These are phyloP conservation scores for Yponomeuta evonymella DNA, from an alignment of 2,888 invertebrate species.

Conservation along the genomic window DNA sequence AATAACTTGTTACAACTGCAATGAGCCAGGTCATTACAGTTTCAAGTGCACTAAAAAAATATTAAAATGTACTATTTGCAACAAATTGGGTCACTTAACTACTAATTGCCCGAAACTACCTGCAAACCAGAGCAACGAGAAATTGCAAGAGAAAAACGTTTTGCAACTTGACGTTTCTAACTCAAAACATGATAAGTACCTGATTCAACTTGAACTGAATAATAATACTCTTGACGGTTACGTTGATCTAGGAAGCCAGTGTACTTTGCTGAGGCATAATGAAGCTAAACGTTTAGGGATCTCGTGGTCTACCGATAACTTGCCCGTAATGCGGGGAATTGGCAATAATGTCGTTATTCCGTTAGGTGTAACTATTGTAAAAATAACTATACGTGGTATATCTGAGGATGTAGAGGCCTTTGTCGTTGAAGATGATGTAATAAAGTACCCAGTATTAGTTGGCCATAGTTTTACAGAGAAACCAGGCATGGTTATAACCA, in stretches of 20 bases:
- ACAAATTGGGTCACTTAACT: not conserved
- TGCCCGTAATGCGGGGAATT: slow-evolving; percentile 22
- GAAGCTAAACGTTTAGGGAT: not conserved
- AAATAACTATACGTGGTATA: slow-evolving; percentile 24
- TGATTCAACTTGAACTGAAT: not conserved
- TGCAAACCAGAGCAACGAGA: not conserved
- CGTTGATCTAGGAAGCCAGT: slow-evolving; percentile 7
- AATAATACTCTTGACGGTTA: not conserved
- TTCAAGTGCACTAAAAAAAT: not conserved
- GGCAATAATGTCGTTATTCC: slow-evolving; percentile 24
- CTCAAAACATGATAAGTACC: not conserved
- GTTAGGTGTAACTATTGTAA: slow-evolving; percentile 18
- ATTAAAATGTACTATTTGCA: not conserved
- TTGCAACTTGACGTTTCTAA: not conserved
- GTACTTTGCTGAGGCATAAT: not conserved
- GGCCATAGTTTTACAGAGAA: slow-evolving; percentile 28
- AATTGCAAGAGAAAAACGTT: not conserved
- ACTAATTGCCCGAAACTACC: not conserved
- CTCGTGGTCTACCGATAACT: not conserved
- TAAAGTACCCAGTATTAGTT: slow-evolving; percentile 23
- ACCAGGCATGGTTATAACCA: slow-evolving; percentile 25
- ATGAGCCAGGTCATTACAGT: slow-evolving; percentile 1
- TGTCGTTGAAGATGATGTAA: slow-evolving; percentile 25
- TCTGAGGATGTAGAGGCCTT: slow-evolving; percentile 17
- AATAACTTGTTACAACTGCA: not conserved